Evolutionary conservation across 2,797 vertebrate species (phyloP).

Genomic region (Cyprinella venusta): DNA sequence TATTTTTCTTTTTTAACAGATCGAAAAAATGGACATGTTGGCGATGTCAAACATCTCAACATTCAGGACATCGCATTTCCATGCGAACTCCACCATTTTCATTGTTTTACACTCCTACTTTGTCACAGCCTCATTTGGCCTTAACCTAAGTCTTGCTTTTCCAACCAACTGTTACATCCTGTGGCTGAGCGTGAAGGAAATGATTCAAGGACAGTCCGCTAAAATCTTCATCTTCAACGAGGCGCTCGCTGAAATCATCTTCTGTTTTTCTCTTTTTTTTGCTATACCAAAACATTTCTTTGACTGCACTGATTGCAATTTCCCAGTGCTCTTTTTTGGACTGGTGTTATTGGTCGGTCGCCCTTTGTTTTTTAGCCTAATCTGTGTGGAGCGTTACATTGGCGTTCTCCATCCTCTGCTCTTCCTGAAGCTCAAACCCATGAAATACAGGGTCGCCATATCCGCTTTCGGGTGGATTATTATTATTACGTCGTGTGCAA

Average conservation of each 20-base stretch:
- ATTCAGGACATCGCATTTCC: neutral
- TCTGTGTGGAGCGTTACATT: slow-evolving; percentile 29
- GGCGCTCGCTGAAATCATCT: neutral
- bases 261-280: neutral
- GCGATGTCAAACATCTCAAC: neutral
- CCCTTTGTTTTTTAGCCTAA: slow-evolving; percentile 7
- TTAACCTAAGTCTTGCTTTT: slow-evolving; percentile 2
- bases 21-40: neutral
- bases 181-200: slow-evolving; percentile 21
- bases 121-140: neutral
- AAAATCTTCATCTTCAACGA: neutral
- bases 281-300: neutral
- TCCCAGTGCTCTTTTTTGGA: neutral
- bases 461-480: neutral
- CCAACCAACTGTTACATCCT: slow-evolving; percentile 6
- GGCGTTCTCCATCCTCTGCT: slow-evolving; percentile 18
- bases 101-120: neutral
- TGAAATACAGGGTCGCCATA: slow-evolving; percentile 2
- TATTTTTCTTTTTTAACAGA: neutral
- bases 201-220: neutral
- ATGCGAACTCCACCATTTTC: neutral
- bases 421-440: slow-evolving; percentile 30
- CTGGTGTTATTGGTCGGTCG: neutral
- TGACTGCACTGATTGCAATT: neutral
- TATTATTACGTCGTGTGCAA: neutral